Evolutionary conservation across 2,797 vertebrate species (phyloP), one percentile per base, ranked within the genome.

Genomic region (Cacajao melanocephalus): DNA sequence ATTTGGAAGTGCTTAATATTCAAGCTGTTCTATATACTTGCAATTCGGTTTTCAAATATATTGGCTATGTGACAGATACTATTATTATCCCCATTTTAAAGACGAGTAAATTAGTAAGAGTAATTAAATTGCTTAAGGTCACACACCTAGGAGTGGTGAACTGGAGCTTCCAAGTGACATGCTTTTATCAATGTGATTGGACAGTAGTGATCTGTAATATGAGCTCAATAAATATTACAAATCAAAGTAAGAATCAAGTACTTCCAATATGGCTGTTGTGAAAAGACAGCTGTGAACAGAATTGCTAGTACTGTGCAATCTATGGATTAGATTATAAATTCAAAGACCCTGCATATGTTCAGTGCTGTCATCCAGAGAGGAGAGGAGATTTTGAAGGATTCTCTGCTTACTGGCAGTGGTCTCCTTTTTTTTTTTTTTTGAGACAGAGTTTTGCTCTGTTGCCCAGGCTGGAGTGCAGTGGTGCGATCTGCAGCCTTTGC

Each of bases 121-220:
- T 58, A 90, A 72, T 52, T 94, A 92, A 90, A 87, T 41, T 81
- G 57, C 28, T 92, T 73, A 95, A 92, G 78, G 75, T 97, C 90
- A 94, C 67, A 87, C n/a, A 76, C 61, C 28, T 50, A 88, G 33
- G n/a, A 76, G 72, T 15, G n/a, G 11, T 88, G 80, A 80, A 88
- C 13, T 90, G 86, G 28, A 83, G 83, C 75, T 57, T 87, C 70
- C 48, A 91, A 94, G 92, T 57, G 39, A 89, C 67, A 41, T 30
- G 17, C 48, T 73, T 96, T 94, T 57, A 67, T 80, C 78, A 90
- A 39, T 90, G 48, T 58, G 83, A 67, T 46, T 83, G 13, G 52
- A 57, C 26, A 72, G n/a, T 36, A 39, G 33, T 91, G 73, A 55
- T 95, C 46, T 83, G 9, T 79, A 55, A 91, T 33, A 82, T 81